phyloP scores from a whole-genome alignment of 2,113 vertebrate species.

The Tilapia sparmanii region DNA sequence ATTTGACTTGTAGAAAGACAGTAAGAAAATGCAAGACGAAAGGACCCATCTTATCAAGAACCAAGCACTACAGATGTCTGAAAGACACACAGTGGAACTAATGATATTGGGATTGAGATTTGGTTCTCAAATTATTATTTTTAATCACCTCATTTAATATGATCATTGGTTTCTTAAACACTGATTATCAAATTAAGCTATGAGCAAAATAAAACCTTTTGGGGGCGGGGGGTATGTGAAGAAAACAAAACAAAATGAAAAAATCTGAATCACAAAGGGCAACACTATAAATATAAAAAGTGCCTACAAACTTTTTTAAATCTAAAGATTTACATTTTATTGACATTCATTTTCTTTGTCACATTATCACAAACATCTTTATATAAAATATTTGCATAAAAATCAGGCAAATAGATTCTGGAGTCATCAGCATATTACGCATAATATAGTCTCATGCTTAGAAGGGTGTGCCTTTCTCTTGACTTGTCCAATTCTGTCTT shows the following conservation, averaged over 20 bases:
- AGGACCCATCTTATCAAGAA: background rate
- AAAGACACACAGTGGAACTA: background rate
- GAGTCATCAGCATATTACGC: background rate
- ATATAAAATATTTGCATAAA: background rate
- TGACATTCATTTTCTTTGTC: background rate
- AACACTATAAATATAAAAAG: background rate
- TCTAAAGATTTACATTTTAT: background rate
- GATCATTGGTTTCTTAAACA: background rate
- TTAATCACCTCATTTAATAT: background rate
- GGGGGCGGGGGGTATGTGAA: background rate
- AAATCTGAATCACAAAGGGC: background rate
- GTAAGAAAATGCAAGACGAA: background rate
- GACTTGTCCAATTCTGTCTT: background rate
- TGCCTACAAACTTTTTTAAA: background rate
- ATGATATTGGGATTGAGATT: background rate
- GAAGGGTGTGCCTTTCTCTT: background rate
- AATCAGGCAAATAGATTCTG: background rate
- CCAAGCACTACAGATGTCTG: background rate
- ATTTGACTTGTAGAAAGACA: background rate
- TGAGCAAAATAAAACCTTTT: background rate
- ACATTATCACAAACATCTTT: background rate
- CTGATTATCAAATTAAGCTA: background rate
- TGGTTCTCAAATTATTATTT: background rate
- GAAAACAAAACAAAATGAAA: background rate
- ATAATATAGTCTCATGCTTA: background rate